Base-by-base conservation (phyloP, 2,888 invertebrate species). In the Euspilapteryx auroguttella region DNA sequence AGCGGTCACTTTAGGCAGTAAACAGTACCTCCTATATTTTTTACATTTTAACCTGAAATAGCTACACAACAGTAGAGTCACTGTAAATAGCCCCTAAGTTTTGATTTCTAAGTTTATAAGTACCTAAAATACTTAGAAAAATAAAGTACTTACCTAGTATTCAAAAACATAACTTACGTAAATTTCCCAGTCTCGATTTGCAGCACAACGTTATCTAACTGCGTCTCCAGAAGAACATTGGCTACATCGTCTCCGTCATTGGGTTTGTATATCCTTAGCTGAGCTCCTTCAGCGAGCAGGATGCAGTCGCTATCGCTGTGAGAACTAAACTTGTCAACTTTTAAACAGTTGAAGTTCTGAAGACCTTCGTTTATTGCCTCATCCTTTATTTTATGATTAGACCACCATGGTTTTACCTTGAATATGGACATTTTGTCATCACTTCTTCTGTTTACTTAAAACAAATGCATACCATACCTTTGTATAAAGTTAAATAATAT, bases 361-460 rank as follows among this genome's bases (percentile, higher is more conserved):
- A 75, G 48, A 9, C 82, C 83, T 24, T 64, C 59, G 38, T 71
- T 78, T 20, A 55, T 47, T 25, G 69, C 64, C 11, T 83, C 85
- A 45, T 59, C 55, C 43, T 76, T 73, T 3, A 66, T 41, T 37
- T 85, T 87, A 28, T 81, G 78, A 9, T 86, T 85, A 11, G 85
- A 80, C 94, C 96, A 97, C 85, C 92, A 91, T 44, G 88, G 87
- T 47, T 90, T 83, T 7, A 88, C 82, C 78, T 92, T 94, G 54
- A 97, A 97, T 44, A 97, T 73, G 2, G 96, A 96, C 97, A 97
- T 97, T 36, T 31, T 49, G 27, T 31, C 6, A 25, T 9, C 12
- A 6, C 15, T 13, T n/a, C n/a, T n/a, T n/a, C n/a, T n/a, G n/a
- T n/a, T n/a, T n/a, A n/a, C n/a, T n/a, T n/a, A n/a, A n/a, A n/a